A percentile compares a stretch with the other conserved stretches of the same genome.
These are phyloP conservation scores for Cygnus olor DNA, from an alignment of 2,797 vertebrate genomes.

Conservation along the genomic window DNA sequence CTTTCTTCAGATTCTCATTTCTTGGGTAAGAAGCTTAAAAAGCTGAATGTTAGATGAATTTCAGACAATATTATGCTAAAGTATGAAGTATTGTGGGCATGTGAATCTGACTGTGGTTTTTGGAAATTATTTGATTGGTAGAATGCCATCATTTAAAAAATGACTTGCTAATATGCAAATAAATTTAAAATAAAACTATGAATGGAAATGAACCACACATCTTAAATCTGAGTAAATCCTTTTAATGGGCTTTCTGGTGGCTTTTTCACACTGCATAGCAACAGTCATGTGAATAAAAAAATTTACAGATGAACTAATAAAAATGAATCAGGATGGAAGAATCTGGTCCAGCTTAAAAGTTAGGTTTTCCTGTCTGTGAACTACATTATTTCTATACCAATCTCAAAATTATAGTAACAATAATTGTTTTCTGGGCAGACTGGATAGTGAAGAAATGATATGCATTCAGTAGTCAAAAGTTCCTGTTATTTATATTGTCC, in stretches of 20 bases:
- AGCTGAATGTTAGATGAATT: not conserved
- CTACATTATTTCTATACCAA: not conserved
- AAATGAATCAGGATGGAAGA: not conserved
- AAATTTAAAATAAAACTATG: not conserved
- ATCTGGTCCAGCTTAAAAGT: not conserved
- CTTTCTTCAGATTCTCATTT: not conserved
- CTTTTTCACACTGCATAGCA: not conserved
- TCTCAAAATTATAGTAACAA: not conserved
- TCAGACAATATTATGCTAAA: not conserved
- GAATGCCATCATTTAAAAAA: not conserved
- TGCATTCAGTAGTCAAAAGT: not conserved
- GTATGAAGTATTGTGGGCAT: not conserved
- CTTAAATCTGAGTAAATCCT: not conserved
- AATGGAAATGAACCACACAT: not conserved
- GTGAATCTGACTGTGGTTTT: not conserved
- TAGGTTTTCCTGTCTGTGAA: not conserved
- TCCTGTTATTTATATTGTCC: not conserved
- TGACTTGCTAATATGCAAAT: not conserved
- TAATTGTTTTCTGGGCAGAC: not conserved
- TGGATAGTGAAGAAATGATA: not conserved
- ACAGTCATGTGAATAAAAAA: not conserved
- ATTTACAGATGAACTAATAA: not conserved
- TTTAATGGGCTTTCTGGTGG: not conserved
- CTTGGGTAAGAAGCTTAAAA: not conserved
- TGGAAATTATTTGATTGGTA: not conserved